Evolutionary conservation across 1,140 invertebrate genomes (phyloP).

Genomic region (Riptortus pedestris): DNA sequence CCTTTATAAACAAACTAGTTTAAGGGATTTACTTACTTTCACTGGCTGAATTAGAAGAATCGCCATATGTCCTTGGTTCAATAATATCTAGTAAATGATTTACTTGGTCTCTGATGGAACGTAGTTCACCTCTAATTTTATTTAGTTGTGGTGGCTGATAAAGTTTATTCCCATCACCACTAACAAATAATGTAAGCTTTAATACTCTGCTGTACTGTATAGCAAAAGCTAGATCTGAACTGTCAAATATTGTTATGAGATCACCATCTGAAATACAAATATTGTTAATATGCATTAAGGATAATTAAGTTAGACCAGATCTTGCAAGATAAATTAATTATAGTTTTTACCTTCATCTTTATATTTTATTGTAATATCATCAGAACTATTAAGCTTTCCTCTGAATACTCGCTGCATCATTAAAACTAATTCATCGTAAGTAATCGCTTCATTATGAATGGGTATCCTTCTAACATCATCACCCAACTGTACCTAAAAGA

Average conservation of each 20-base stretch:
- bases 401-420: slow-evolving; percentile 69
- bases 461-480: slow-evolving; percentile 62
- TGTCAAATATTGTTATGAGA: slow-evolving; percentile 63
- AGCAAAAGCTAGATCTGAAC: slow-evolving; percentile 59
- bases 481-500: slow-evolving; percentile 49
- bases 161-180: slow-evolving; percentile 33
- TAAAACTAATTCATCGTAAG: slow-evolving; percentile 62
- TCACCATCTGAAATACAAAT: slow-evolving; percentile 51
- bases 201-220: slow-evolving; percentile 59
- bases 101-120: slow-evolving; percentile 48
- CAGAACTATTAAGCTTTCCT: slow-evolving; percentile 50
- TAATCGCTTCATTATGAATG: slow-evolving; percentile 67
- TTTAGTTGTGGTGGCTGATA: slow-evolving; percentile 36
- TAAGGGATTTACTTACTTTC: slow-evolving; percentile 28
- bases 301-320: too few relatives aligned
- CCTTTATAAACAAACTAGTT: too few relatives aligned
- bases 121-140: slow-evolving; percentile 45
- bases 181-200: slow-evolving; percentile 49
- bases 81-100: slow-evolving; percentile 47
- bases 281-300: too few relatives aligned
- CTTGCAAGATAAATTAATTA: slow-evolving; percentile 9
- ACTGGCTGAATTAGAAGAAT: slow-evolving; percentile 21
- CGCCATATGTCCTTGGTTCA: slow-evolving; percentile 33
- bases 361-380: slow-evolving; percentile 64
- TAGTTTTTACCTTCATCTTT: slow-evolving; percentile 54